phyloP scores from a whole-genome alignment of 1,140 invertebrate species.

The Penaeus chinensis region DNA sequence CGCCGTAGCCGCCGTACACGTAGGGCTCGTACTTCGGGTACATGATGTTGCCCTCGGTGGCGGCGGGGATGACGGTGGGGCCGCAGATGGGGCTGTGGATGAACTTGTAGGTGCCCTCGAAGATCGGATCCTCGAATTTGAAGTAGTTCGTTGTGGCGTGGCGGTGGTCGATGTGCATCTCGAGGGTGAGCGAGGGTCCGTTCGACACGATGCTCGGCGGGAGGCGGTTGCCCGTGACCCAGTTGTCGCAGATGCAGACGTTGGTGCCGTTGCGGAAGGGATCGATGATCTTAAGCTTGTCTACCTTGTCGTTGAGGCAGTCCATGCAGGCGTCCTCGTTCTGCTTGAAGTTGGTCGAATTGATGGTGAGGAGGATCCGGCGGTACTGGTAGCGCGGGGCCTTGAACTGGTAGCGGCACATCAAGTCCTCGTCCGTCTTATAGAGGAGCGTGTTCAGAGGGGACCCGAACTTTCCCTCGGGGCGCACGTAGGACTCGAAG shows the following conservation, averaged over 20 bases:
- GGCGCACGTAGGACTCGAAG: constrained; percentile 80
- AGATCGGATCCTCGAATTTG: constrained; percentile 83
- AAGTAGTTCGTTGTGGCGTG: constrained; percentile 87
- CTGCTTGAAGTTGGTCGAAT: constrained; percentile 69
- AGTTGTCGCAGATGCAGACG: constrained; percentile 63
- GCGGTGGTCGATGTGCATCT: constrained; percentile 82
- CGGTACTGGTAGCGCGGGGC: constrained; percentile 84
- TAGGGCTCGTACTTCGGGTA: constrained; percentile 76
- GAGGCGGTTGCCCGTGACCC: constrained; percentile 38
- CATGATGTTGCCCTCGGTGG: constrained; percentile 83
- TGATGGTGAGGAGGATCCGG: constrained; percentile 80
- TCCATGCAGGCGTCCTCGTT: constrained; percentile 83
- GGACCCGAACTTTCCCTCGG: constrained; percentile 78
- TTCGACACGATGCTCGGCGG: constrained; percentile 76
- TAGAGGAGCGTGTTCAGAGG: constrained; percentile 88
- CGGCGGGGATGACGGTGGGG: constrained; percentile 80
- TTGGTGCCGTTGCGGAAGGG: constrained; percentile 62
- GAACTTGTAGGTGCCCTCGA: constrained; percentile 87
- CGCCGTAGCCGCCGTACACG: constrained; percentile 82
- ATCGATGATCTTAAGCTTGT: constrained; percentile 75
- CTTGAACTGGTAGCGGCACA: constrained; percentile 84
- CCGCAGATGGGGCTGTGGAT: constrained; percentile 89
- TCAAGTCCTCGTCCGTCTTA: constrained; percentile 80
- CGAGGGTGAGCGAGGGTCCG: constrained; percentile 81
- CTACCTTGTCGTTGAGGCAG: constrained; percentile 85